A percentile compares a stretch with the other conserved stretches of the same genome.
Conservation (phyloP, 2,888 invertebrate genomes). For the Lepidocyrtoides sp. region DNA sequence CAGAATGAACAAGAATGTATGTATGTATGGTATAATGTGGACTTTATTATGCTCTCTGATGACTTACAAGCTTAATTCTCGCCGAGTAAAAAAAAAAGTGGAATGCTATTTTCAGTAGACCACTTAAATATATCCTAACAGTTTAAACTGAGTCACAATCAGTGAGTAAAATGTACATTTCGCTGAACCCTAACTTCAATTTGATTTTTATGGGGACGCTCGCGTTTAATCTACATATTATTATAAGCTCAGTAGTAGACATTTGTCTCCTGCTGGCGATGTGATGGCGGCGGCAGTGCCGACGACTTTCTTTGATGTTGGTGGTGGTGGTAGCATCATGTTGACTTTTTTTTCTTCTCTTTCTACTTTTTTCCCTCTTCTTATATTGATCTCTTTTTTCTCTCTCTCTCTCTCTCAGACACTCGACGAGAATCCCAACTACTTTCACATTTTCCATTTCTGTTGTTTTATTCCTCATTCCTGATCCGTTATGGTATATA, state of each 20-base stretch:
- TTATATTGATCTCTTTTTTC: slow-evolving; percentile 34
- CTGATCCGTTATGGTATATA: slow-evolving; percentile 10
- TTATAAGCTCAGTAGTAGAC: slow-evolving; percentile 28
- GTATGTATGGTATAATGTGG: slow-evolving; percentile 17
- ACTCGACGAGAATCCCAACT: slow-evolving; percentile 35
- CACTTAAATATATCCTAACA: not conserved
- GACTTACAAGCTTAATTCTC: slow-evolving; percentile 55
- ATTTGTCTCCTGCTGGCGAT: slow-evolving; percentile 23
- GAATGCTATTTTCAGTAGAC: slow-evolving; percentile 3
- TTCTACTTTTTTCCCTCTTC: not conserved
- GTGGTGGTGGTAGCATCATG: slow-evolving; percentile 31
- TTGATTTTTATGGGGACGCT: slow-evolving; percentile 42
- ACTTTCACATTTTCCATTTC: slow-evolving; percentile 40
- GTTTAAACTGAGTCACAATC: slow-evolving; percentile 2
- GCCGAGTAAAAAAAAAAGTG: not conserved
- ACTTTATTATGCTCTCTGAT: slow-evolving; percentile 42
- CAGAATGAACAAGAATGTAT: slow-evolving; percentile 3
- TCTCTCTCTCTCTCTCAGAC: not conserved
- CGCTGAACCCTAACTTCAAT: slow-evolving; percentile 33
- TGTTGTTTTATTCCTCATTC: slow-evolving; percentile 49
- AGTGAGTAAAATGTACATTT: slow-evolving; percentile 1
- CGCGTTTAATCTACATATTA: slow-evolving; percentile 58
- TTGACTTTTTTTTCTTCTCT: slow-evolving; percentile 30
- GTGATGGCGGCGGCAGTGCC: not conserved
- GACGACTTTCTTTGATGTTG: slow-evolving; percentile 6